Base-by-base conservation (phyloP, 2,113 vertebrate species). In the Plecturocebus donacophilus region DNA sequence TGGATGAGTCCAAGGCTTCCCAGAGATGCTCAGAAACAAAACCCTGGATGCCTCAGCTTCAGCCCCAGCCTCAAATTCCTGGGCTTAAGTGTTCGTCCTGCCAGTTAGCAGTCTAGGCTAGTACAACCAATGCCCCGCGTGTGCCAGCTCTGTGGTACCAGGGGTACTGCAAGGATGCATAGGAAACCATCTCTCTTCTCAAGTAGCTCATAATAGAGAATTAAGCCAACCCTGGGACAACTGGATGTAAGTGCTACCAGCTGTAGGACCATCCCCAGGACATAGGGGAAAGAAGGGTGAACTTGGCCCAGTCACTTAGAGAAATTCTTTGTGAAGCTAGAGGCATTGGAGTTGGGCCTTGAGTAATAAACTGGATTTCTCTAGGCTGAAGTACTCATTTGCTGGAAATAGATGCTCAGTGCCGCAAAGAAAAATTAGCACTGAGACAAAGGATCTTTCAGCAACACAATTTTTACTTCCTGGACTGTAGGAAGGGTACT, bases 1-100 rank as follows among this genome's bases (percentile, higher is more conserved):
- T 49, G 76, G 42, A 13, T 75, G 19, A 45, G 82, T 20, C n/a
- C 25, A n/a, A 16, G 40, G 8, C 40, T 94, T 81, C 32, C 54
- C 38, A 84, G 79, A 92, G 40, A 83, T 49, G 45, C 52, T 95
- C 83, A 64, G 35, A 80, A 93, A 90, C 8, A 42, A 76, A 45
- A 75, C 17, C 20, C 52, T 93, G 56, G 54, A 16, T 58, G 32
- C 23, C 61, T 64, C 61, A 64, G 27, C 23, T 30, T 64, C 61
- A 64, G 11, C 61, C 27, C 13, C 61, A 64, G 61, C 27, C 27
- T 64, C 61, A 64, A 64, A 64, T 30, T 64, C 27, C 61, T 64
- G 5, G 27, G 61, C 5, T 0, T 64, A 32, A 32, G 61, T 12
- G 61, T 12, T 64, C 27, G 5, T 64, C 61, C 61, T 64, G 61